Evolutionary conservation across 2,797 vertebrate species (phyloP), one percentile per base, ranked within the genome.

Genomic region (Chelidonichthys spinosus): DNA sequence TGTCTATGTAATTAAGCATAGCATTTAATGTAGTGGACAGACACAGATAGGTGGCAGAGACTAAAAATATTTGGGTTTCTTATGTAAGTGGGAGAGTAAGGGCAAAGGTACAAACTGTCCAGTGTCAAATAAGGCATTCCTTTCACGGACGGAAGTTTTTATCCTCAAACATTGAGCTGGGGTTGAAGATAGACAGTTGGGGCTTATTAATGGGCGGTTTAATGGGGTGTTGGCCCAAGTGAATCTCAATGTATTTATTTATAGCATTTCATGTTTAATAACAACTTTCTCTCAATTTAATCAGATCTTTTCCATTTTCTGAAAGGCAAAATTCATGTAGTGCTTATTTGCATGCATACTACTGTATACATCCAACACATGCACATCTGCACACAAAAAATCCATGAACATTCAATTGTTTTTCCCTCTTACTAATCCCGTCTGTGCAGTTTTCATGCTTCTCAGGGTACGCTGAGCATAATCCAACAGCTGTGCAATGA

Each of bases 401-500:
- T 42, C 69, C 81, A 78, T 44, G 79, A 69, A 91, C 91, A 91
- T 92, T 90, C 72, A 46, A 85, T 84, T 87, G 78, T 85, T 89
- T 63, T 88, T 86, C 87, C 88, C 82, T 90, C 80, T 76, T 79
- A 72, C 71, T 66, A 81, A 90, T 84, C 80, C 74, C 72, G 83
- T 66, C 83, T 91, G 74, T 91, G 90, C 85, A 72, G 88, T 86
- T 85, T 84, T 85, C 88, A 93, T 90, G 89, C 90, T 86, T 87
- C 72, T 85, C 82, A 81, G 62, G 69, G 46, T 86, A 90, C 62
- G 70, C 85, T 47, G 76, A 63, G 78, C 32, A 46, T 89, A 91
- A 90, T 93, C 91, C 86, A 86, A 90, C 89, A 91, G 84, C 89
- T 92, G 90, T 94, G 93, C 91, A 94, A 91, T 63, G 81, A 92